These are phyloP conservation scores for Mycetomoellerius zeteki DNA, from an alignment of 1,140 invertebrate species.

Conservation along the genomic window DNA sequence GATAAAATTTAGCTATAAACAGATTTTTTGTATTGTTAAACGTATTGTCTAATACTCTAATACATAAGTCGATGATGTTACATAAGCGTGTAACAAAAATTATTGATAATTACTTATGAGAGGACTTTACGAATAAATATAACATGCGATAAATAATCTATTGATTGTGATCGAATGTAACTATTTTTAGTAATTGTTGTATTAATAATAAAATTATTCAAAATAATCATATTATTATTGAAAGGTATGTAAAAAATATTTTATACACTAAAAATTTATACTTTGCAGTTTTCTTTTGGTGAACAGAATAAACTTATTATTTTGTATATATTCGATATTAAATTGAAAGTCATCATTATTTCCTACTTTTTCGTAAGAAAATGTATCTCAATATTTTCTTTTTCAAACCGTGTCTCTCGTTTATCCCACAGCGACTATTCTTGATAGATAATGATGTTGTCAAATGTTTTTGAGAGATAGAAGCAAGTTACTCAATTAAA, in stretches of 20 bases:
- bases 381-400: neutral
- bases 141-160: neutral
- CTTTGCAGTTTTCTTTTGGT: neutral
- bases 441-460: conserved; percentile 22
- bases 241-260: neutral
- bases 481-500: conserved; percentile 22
- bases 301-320: neutral
- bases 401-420: conserved; percentile 8
- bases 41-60: neutral
- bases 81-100: neutral
- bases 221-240: neutral
- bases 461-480: conserved; percentile 14
- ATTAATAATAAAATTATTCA: neutral
- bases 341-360: conserved; percentile 3
- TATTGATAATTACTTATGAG: neutral
- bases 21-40: neutral
- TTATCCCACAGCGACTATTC: neutral
- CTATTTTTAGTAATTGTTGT: neutral
- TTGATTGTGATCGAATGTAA: neutral
- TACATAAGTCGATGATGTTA: neutral
- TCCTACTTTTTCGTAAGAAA: neutral
- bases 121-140: neutral
- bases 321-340: conserved; percentile 4
- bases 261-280: neutral
- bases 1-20: neutral